Percentiles rank a stretch among this genome's conserved stretches.
Conservation (phyloP, 2,113 vertebrate species). For the Saguinus imperator region DNA sequence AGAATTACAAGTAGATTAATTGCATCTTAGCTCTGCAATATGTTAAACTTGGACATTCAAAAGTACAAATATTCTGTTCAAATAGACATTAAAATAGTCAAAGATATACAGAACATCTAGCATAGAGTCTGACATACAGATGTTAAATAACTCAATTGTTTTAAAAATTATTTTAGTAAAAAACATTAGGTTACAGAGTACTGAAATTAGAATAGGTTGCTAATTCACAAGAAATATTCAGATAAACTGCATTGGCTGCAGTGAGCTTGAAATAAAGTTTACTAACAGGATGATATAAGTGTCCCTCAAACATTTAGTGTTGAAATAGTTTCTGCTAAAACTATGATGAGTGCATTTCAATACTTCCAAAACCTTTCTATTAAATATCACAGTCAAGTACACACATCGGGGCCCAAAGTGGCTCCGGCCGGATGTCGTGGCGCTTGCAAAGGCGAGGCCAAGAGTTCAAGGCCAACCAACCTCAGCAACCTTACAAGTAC, state of each 20-base stretch:
- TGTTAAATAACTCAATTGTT: neutral
- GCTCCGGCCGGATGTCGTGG: too few relatives aligned
- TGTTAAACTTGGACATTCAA: neutral
- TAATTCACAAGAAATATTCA: neutral
- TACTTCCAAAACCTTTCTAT: neutral
- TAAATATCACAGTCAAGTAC: neutral
- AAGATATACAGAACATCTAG: neutral
- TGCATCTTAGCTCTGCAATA: neutral
- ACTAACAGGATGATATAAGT: neutral
- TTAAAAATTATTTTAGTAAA: neutral
- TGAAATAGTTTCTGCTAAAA: slow-evolving; percentile 23
- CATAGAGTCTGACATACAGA: neutral
- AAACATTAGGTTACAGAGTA: neutral
- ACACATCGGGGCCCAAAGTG: too few relatives aligned
- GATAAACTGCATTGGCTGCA: neutral
- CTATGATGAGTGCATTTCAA: neutral
- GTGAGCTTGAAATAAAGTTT: neutral
- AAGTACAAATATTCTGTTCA: neutral
- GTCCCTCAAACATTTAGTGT: neutral
- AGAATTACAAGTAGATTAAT: neutral
- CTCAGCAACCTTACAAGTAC: too few relatives aligned
- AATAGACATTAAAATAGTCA: neutral
- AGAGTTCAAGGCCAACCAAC: too few relatives aligned
- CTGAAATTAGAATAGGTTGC: neutral
- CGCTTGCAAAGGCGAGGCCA: too few relatives aligned